Evolutionary conservation across 1,140 invertebrate species (phyloP).

Genomic region (Aricia agestis): DNA sequence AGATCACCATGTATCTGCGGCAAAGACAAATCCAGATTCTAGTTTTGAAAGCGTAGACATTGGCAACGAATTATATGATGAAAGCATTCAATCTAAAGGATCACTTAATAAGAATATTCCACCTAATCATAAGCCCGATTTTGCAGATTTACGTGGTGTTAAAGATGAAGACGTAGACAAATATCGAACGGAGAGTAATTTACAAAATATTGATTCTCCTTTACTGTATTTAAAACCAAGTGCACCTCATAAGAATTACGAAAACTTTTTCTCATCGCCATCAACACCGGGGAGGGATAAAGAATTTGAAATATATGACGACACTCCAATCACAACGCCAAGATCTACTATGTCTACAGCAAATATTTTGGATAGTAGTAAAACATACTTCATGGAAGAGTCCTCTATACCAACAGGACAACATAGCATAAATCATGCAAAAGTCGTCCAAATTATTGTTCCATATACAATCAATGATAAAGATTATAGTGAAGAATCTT

Average conservation of each 20-base stretch:
- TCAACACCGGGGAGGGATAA: conserved; percentile 40
- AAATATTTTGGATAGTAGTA: conserved; percentile 46
- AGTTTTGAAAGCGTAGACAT: conserved; percentile 63
- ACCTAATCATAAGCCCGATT: conserved; percentile 49
- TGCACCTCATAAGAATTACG: conserved; percentile 67
- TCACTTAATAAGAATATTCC: conserved; percentile 36
- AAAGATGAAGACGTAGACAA: conserved; percentile 66
- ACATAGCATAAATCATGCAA: conserved; percentile 53
- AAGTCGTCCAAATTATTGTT: conserved; percentile 85
- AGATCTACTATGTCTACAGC: conserved; percentile 33
- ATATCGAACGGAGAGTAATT: conserved; percentile 62
- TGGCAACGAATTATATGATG: conserved; percentile 57
- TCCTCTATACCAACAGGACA: conserved; percentile 42
- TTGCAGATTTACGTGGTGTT: conserved; percentile 61
- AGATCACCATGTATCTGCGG: conserved; percentile 60
- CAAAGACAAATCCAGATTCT: conserved; percentile 53
- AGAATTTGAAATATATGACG: conserved; percentile 68
- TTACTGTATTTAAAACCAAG: conserved; percentile 71
- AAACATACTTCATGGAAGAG: conserved; percentile 46
- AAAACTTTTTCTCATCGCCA: conserved; percentile 46
- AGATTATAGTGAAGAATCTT: conserved; percentile 54
- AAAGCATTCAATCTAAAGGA: conserved; percentile 40
- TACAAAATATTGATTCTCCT: conserved; percentile 72
- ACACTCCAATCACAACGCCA: conserved; percentile 42
- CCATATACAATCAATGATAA: conserved; percentile 83